Percentiles rank a stretch among this genome's conserved stretches.
These are phyloP conservation scores for Triplophysa siluroides DNA, from an alignment of 2,113 vertebrate genomes.

Conservation along the genomic window DNA sequence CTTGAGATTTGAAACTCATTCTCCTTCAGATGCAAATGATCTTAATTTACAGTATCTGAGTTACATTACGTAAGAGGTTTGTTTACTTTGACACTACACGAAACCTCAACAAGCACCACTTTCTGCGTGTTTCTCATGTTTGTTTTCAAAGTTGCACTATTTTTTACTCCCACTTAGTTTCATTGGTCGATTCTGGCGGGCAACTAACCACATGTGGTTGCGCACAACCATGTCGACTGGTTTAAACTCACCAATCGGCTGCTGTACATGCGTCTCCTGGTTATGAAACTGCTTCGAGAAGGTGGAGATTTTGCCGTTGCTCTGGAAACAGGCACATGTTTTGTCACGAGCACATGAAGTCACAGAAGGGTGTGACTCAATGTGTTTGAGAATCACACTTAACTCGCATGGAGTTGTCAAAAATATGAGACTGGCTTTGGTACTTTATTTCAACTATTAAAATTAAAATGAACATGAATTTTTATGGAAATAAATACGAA, in stretches of 20 bases:
- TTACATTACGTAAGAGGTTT: no score
- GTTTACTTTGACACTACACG: no score
- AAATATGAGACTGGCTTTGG: neutral
- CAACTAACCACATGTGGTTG: conserved; percentile 40
- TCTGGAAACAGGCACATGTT: conserved; percentile 74
- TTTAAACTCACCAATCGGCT: conserved; percentile 86
- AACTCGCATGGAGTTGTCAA: neutral
- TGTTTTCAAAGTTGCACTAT: neutral
- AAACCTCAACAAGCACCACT: neutral
- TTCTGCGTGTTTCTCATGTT: conserved; percentile 1
- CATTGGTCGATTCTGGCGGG: conserved; percentile 10
- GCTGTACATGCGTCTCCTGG: conserved; percentile 69
- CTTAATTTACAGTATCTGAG: neutral
- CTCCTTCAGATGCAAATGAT: no score
- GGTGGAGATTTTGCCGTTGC: conserved; percentile 70
- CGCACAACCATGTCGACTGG: conserved; percentile 41
- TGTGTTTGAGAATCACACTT: neutral
- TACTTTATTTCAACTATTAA: neutral
- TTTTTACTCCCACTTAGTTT: conserved; percentile 34
- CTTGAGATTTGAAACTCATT: no score
- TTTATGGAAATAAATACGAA: no score
- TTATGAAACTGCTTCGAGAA: conserved; percentile 64
- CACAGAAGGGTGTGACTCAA: neutral
- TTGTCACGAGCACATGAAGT: conserved; percentile 38
- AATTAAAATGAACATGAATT: neutral